Evolutionary conservation across 2,888 invertebrate species (phyloP).

Genomic region (Zelleria hepariella): DNA sequence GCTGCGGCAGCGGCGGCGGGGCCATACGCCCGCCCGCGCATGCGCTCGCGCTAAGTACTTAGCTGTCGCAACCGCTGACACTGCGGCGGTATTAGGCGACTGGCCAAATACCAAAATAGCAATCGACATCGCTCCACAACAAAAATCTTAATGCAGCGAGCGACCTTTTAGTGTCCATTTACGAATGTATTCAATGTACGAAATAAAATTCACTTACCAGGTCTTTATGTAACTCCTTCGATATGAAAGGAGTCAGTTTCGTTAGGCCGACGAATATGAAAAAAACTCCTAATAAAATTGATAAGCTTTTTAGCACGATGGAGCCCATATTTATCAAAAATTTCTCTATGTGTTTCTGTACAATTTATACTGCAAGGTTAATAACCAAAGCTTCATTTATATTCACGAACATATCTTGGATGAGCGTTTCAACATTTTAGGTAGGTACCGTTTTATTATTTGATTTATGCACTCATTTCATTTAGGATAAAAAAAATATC

Average conservation of each 20-base stretch:
- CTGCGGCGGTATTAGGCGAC: constrained; percentile 59
- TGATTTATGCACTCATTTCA: not conserved
- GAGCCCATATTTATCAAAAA: constrained; percentile 58
- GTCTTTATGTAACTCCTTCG: constrained; percentile 96
- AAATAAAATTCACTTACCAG: constrained; percentile 77
- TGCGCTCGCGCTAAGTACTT: constrained; percentile 10
- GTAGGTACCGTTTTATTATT: not conserved
- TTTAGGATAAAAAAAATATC: not conserved
- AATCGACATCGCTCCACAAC: constrained; percentile 53
- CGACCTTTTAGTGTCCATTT: constrained; percentile 39
- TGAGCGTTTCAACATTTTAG: not conserved
- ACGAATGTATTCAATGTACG: not conserved
- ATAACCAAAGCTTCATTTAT: not conserved
- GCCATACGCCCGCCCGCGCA: not conserved
- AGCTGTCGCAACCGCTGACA: constrained; percentile 35
- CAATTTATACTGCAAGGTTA: constrained; percentile 21
- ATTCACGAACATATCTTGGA: not conserved
- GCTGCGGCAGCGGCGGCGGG: constrained; percentile 3
- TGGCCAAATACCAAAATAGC: constrained; percentile 70
- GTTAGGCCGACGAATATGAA: constrained; percentile 96
- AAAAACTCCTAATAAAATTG: constrained; percentile 92
- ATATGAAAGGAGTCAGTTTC: constrained; percentile 91
- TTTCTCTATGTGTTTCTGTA: constrained; percentile 17
- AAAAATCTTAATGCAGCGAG: constrained; percentile 50
- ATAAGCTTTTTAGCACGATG: constrained; percentile 91